Percentiles rank a stretch among this genome's conserved stretches.
Conservation (phyloP, 2,888 invertebrate species). For the Conops quadrifasciatus region DNA sequence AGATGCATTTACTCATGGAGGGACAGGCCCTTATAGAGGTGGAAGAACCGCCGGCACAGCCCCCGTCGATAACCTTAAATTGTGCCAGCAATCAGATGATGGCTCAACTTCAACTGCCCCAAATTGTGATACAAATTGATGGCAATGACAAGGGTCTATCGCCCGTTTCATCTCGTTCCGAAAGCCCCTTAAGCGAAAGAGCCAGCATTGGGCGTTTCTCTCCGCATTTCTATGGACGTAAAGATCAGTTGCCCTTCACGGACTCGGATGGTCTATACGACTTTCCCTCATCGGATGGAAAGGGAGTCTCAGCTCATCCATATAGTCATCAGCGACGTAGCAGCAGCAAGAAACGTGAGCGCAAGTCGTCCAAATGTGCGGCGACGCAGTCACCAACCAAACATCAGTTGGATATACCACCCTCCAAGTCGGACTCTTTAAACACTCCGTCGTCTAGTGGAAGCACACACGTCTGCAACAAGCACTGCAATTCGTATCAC, state of each 20-base stretch:
- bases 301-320: slow-evolving; percentile 62
- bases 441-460: slow-evolving; percentile 49
- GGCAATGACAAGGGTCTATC: slow-evolving; percentile 71
- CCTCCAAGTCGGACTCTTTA: slow-evolving; percentile 60
- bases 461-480: slow-evolving; percentile 49
- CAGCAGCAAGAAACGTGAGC: slow-evolving; percentile 71
- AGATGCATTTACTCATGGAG: slow-evolving; percentile 47
- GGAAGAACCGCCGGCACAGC: slow-evolving; percentile 46
- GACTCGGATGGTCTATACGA: slow-evolving; percentile 84
- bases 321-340: slow-evolving; percentile 70
- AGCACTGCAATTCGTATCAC: slow-evolving; percentile 53
- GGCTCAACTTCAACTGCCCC: slow-evolving; percentile 70
- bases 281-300: slow-evolving; percentile 79
- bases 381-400: slow-evolving; percentile 53
- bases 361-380: slow-evolving; percentile 68
- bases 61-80: slow-evolving; percentile 53
- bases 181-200: slow-evolving; percentile 80
- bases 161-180: slow-evolving; percentile 81
- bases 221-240: slow-evolving; percentile 76
- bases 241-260: slow-evolving; percentile 75
- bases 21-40: slow-evolving; percentile 51
- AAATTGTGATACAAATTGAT: slow-evolving; percentile 70
- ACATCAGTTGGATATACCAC: slow-evolving; percentile 71
- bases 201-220: slow-evolving; percentile 75
- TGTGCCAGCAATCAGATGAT: slow-evolving; percentile 61